Percentiles rank a stretch among this genome's conserved stretches.
These are phyloP conservation scores for Orientallactaga bullata DNA, from an alignment of 2,113 vertebrate species.

Conservation along the genomic window DNA sequence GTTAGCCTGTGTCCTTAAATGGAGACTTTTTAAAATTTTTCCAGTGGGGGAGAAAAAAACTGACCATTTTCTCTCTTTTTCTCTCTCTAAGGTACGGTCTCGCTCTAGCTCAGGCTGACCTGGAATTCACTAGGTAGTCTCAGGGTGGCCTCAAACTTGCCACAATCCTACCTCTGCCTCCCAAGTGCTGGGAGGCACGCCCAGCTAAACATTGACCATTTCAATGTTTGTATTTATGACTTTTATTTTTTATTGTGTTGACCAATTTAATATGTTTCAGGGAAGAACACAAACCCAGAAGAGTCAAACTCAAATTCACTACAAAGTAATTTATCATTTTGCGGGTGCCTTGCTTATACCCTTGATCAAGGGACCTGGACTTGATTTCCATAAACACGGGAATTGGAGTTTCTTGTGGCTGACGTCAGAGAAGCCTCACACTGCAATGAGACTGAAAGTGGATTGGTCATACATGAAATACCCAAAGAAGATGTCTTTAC, in stretches of 20 bases:
- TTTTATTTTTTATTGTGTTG: constrained; percentile 1
- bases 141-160: too few species aligned
- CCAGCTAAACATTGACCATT: neutral
- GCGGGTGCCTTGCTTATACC: neutral
- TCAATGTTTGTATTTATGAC: neutral
- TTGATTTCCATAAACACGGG: neutral
- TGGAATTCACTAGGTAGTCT: too few species aligned
- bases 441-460: neutral
- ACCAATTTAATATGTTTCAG: neutral
- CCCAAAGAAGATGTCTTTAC: neutral
- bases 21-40: neutral
- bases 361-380: neutral
- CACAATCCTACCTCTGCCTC: too few species aligned
- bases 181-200: too few species aligned
- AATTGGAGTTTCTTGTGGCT: neutral
- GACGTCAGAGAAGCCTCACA: neutral
- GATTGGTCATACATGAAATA: neutral
- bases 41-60: neutral
- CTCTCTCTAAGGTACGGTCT: too few species aligned
- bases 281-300: neutral
- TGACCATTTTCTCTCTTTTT: neutral
- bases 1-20: constrained; percentile 4
- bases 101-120: too few species aligned
- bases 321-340: constrained; percentile 6
- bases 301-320: neutral